Conservation (phyloP, 2,113 vertebrate species). For the Dinomys branickii region DNA sequence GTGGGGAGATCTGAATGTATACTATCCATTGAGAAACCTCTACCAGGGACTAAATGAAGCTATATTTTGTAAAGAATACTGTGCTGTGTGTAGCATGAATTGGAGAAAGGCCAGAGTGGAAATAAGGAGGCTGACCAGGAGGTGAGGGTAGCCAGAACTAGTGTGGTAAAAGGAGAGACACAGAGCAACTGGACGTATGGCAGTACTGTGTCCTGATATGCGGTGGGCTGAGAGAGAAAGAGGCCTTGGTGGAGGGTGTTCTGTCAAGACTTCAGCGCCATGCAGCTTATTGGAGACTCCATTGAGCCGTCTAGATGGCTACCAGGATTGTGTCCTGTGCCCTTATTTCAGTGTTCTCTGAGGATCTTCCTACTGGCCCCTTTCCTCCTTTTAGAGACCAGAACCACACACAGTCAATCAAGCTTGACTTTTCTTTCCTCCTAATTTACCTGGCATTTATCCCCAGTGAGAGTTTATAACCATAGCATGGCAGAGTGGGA, state of each 20-base stretch:
- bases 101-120: not conserved
- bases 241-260: not conserved
- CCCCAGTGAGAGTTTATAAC: not conserved
- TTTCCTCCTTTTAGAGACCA: not conserved
- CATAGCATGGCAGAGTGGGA: not conserved
- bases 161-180: not conserved
- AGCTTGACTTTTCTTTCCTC: not conserved
- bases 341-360: not conserved
- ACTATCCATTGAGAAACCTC: not conserved
- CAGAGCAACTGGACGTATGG: not conserved
- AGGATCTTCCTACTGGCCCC: not conserved
- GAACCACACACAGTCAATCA: not conserved
- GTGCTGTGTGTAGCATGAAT: not conserved
- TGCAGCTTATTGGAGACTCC: not conserved
- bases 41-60: not conserved
- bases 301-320: not conserved
- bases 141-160: not conserved
- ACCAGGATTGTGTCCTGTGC: not conserved
- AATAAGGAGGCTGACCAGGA: not conserved
- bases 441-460: not conserved
- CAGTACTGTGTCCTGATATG: not conserved
- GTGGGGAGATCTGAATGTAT: not conserved
- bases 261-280: not conserved
- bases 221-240: not conserved
- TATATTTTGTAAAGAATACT: conserved; percentile 1